Evolutionary conservation across 2,113 vertebrate genomes (phyloP), one percentile per base, ranked within the genome.

Genomic region (Clarias magur): DNA sequence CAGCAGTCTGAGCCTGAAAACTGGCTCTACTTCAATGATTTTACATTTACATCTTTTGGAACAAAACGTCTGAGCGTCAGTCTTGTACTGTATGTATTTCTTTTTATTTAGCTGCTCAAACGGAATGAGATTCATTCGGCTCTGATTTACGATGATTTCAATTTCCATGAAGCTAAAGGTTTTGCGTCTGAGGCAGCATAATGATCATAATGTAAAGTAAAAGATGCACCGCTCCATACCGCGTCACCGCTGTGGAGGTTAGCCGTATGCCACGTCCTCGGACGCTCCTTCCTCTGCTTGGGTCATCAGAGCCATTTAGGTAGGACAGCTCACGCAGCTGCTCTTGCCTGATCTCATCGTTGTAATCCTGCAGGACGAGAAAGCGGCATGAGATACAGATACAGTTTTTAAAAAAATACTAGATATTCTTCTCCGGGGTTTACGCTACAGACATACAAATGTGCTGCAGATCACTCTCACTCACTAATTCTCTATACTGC

Each of bases 291-390:
- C 96, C 97, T 91, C 97, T 95, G 88, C 93, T 94, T 70, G 97
- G 96, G 80, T 99, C 98, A 10, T 99, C 98, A 2, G 98, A 99
- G 86, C 97, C 98, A 0, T 99, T 99, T 92, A 99, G 93, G 88
- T 97, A 96, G 0, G 98, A 99, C 80, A 99, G 94, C 92, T 99
- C 98, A 89, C 98, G 96, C 89, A 99, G 94, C 76, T 99, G 98
- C 91, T 99, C 98, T 92, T 99, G 98, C 86, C 98, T 97, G 92
- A 99, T 99, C 94, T 99, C 97, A 92, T 99, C 98, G 87, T 99
- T 99, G 91, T 99, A 99, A 93, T 99, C 98, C 98, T 99, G 90
- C 27, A 92, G 93, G 82, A 88, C 63, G 90, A 90, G 90, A 91
- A 84, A 88, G 11, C n/a, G 54, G 68, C 15, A 80, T 67, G 67